These are phyloP conservation scores for Aptenodytes patagonicus DNA, from an alignment of 2,113 vertebrate species.

Conservation along the genomic window DNA sequence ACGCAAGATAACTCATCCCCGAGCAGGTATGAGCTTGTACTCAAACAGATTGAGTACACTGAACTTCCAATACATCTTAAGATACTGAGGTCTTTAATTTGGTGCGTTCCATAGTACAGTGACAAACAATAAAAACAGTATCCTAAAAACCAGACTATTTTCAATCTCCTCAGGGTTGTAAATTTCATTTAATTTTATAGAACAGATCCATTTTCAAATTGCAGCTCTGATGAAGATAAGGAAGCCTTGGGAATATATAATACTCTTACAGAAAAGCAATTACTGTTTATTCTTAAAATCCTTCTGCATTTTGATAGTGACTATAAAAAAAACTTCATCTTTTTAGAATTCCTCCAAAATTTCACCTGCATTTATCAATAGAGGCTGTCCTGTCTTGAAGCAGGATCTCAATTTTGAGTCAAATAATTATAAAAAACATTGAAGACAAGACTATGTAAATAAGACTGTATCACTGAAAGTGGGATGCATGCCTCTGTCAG, in stretches of 20 bases:
- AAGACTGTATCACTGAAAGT: background rate
- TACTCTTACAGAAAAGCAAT: conserved; percentile 3
- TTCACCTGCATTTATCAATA: background rate
- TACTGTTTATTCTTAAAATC: background rate
- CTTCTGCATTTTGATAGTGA: background rate
- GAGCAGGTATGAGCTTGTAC: background rate
- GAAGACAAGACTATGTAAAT: background rate
- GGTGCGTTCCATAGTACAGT: background rate
- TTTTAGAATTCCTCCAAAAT: background rate
- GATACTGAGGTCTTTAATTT: background rate
- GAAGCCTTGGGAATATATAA: background rate
- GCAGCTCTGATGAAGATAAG: background rate
- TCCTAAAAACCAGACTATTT: background rate
- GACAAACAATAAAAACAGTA: background rate
- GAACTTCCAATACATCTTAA: background rate
- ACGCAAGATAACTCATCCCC: background rate
- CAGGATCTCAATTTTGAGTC: background rate
- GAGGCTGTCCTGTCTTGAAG: background rate
- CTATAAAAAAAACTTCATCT: background rate
- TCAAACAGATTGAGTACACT: background rate
- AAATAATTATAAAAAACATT: background rate
- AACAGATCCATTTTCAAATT: conserved; percentile 30
- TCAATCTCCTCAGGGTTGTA: background rate
- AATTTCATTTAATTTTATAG: background rate
- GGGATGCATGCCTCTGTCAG: background rate